A percentile compares a stretch with the other conserved stretches of the same genome.
phyloP scores from a whole-genome alignment of 2,888 invertebrate genomes.

The Masnerella sp. region DNA sequence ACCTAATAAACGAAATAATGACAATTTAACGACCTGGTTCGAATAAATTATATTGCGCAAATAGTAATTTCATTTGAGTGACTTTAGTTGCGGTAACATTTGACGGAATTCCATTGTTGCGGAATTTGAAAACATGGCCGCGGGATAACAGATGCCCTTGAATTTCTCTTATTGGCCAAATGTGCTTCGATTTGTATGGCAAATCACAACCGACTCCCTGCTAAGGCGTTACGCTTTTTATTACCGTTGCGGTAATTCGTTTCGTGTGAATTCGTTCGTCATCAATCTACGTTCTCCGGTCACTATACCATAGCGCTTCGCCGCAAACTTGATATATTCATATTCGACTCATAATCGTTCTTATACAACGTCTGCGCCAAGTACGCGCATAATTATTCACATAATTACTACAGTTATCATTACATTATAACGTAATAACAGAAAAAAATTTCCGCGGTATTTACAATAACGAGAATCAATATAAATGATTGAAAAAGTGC shows the following conservation, averaged over 20 bases:
- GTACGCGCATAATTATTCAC: slow-evolving; percentile 35
- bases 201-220: slow-evolving; percentile 25
- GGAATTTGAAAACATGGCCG: slow-evolving; percentile 25
- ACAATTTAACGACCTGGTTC: too few relatives aligned
- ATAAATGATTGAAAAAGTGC: slow-evolving; percentile 1
- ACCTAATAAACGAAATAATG: slow-evolving; percentile 1
- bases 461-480: slow-evolving; percentile 15
- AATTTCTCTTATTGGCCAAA: slow-evolving; percentile 39
- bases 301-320: slow-evolving; percentile 30
- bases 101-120: slow-evolving; percentile 6
- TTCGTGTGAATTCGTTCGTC: slow-evolving; percentile 45
- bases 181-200: slow-evolving; percentile 12
- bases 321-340: slow-evolving; percentile 40
- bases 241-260: slow-evolving; percentile 39
- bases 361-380: slow-evolving; percentile 35
- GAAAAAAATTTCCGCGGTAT: background rate
- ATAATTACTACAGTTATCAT: slow-evolving; percentile 30
- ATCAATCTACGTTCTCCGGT: slow-evolving; percentile 43
- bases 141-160: slow-evolving; percentile 37
- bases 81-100: slow-evolving; percentile 28
- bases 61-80: slow-evolving; percentile 28
- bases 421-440: slow-evolving; percentile 25
- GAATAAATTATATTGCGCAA: slow-evolving; percentile 14
- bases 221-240: slow-evolving; percentile 46
- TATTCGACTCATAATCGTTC: slow-evolving; percentile 39